phyloP scores from a whole-genome alignment of 2,113 vertebrate species.

The Polyodon spathula region DNA sequence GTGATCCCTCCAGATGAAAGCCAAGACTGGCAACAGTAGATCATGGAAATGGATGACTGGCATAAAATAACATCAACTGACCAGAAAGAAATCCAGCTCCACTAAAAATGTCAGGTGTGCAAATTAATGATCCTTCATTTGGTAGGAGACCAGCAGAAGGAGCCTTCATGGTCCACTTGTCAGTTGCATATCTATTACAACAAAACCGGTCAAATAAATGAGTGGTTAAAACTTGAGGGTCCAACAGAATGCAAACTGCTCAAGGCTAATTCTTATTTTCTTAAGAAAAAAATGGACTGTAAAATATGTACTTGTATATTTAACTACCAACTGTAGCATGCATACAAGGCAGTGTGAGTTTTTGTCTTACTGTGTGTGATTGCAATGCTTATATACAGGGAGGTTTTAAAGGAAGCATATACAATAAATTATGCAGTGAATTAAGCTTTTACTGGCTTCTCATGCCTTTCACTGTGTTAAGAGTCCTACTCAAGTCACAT shows the following conservation, averaged over 20 bases:
- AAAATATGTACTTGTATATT: not conserved
- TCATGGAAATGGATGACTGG: too few relatives aligned
- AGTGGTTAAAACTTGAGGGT: slow-evolving; percentile 39
- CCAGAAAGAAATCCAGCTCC: slow-evolving; percentile 34
- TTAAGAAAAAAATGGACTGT: not conserved
- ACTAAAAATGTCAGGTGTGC: slow-evolving; percentile 38
- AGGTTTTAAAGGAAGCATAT: not conserved
- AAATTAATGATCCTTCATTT: slow-evolving; percentile 35
- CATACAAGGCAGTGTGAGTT: not conserved
- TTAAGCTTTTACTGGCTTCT: too few relatives aligned
- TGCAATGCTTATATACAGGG: not conserved
- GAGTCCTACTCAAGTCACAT: too few relatives aligned
- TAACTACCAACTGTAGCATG: not conserved
- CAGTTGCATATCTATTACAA: slow-evolving; percentile 36
- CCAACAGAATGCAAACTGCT: slow-evolving; percentile 31
- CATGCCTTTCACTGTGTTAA: not conserved
- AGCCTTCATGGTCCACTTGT: slow-evolving; percentile 41
- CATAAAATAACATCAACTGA: slow-evolving; percentile 15
- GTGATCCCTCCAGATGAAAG: too few relatives aligned
- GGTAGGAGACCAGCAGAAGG: slow-evolving; percentile 39
- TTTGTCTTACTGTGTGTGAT: not conserved
- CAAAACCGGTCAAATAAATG: slow-evolving; percentile 50
- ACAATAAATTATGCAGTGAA: too few relatives aligned
- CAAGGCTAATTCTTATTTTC: slow-evolving; percentile 19
- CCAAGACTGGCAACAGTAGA: too few relatives aligned